These are phyloP conservation scores for Pachyseris speciosa DNA, from an alignment of 64 coral and sea anemone species.

Conservation along the genomic window DNA sequence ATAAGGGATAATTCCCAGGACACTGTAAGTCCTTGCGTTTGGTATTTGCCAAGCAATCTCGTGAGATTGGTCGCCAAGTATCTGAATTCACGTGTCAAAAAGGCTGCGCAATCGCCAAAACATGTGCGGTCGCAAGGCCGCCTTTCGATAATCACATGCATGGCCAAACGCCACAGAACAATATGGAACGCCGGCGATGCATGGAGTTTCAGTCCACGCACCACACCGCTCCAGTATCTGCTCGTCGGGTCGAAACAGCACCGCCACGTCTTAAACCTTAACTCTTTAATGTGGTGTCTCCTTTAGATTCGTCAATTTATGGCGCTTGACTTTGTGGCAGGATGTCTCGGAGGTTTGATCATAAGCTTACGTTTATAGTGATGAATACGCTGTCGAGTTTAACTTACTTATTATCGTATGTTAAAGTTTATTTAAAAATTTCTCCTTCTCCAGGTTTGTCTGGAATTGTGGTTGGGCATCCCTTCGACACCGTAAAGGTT, in stretches of 20 bases:
- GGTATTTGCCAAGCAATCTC: no score
- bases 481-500: constrained; percentile 99
- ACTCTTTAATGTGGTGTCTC: not conserved
- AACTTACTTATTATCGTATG: not conserved
- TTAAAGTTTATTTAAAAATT: not conserved
- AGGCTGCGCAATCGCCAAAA: no score
- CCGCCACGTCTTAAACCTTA: not conserved
- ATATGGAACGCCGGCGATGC: not conserved
- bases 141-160: not conserved
- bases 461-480: constrained; percentile 95
- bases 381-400: no score
- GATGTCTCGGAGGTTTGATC: constrained; percentile 84
- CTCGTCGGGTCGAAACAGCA: not conserved
- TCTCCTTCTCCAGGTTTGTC: constrained; percentile 71
- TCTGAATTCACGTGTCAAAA: no score
- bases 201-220: not conserved
- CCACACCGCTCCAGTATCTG: not conserved
- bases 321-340: constrained; percentile 87
- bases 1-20: no score
- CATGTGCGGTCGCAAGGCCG: not conserved
- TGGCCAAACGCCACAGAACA: not conserved
- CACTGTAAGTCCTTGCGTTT: no score
- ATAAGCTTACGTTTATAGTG: not conserved
- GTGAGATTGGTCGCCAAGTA: not conserved
- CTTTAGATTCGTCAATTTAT: constrained; percentile 22